Percentiles rank a stretch among this genome's conserved stretches.
These are phyloP conservation scores for Ardeotis arabs DNA, from an alignment of 2,113 vertebrate species.

Conservation along the genomic window DNA sequence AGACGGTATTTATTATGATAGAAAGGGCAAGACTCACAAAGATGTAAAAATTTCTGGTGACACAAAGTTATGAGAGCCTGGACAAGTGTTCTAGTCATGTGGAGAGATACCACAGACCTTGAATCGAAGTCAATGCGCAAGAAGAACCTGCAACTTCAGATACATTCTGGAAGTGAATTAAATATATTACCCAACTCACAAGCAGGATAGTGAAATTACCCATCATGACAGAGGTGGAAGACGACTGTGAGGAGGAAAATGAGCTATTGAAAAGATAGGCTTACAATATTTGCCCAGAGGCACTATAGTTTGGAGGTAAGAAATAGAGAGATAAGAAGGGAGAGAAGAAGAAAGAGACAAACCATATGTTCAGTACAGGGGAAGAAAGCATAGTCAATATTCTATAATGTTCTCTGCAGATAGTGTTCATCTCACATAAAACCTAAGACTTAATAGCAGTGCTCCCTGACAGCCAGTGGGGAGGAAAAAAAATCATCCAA, in stretches of 20 bases:
- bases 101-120: background rate
- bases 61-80: background rate
- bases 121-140: background rate
- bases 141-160: background rate
- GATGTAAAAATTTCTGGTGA: background rate
- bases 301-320: background rate
- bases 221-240: background rate
- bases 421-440: background rate
- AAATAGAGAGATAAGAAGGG: background rate
- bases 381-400: background rate
- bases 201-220: background rate
- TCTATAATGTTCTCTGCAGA: background rate
- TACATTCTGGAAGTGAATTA: background rate
- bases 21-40: background rate
- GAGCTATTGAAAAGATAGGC: background rate
- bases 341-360: background rate
- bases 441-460: background rate
- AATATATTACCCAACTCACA: background rate
- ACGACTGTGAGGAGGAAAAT: background rate
- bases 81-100: background rate
- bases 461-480: background rate
- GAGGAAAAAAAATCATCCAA: background rate
- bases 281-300: background rate
- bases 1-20: background rate
- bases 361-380: background rate